A percentile compares a stretch with the other conserved stretches of the same genome.
phyloP scores from a whole-genome alignment of 1,140 invertebrate genomes.

The Dinothrombium tinctorium region DNA sequence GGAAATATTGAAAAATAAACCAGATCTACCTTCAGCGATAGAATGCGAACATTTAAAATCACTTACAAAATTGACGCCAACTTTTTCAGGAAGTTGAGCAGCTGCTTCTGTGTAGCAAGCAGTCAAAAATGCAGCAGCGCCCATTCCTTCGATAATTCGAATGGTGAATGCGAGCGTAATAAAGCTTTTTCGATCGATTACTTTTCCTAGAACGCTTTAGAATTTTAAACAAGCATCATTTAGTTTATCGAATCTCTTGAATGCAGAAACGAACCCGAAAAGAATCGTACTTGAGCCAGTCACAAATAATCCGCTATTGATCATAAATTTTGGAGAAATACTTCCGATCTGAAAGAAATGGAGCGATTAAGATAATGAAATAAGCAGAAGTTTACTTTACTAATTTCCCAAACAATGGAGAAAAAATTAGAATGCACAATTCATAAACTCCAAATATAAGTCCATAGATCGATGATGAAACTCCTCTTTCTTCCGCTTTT shows the following conservation, averaged over 20 bases:
- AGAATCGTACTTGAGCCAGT: slow-evolving; percentile 39
- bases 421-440: slow-evolving; percentile 64
- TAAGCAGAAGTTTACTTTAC: slow-evolving; percentile 23
- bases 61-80: slow-evolving; percentile 50
- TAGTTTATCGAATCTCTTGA: slow-evolving; percentile 19
- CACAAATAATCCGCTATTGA: slow-evolving; percentile 62
- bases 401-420: slow-evolving; percentile 63
- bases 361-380: neutral
- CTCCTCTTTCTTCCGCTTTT: slow-evolving; percentile 34
- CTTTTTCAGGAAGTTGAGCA: slow-evolving; percentile 69
- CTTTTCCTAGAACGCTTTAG: slow-evolving; percentile 41
- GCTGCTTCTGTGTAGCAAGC: slow-evolving; percentile 77
- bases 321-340: slow-evolving; percentile 42
- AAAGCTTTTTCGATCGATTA: slow-evolving; percentile 53
- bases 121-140: slow-evolving; percentile 71
- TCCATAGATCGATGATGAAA: slow-evolving; percentile 60
- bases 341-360: neutral
- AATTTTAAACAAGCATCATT: no score
- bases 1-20: neutral
- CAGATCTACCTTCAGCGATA: slow-evolving; percentile 1
- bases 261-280: slow-evolving; percentile 28
- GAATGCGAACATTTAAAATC: neutral
- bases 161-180: slow-evolving; percentile 61
- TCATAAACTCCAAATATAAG: slow-evolving; percentile 80
- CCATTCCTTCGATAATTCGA: slow-evolving; percentile 67